phyloP scores from a whole-genome alignment of 2,797 vertebrate genomes.

The Pseudochirops cupreus region DNA sequence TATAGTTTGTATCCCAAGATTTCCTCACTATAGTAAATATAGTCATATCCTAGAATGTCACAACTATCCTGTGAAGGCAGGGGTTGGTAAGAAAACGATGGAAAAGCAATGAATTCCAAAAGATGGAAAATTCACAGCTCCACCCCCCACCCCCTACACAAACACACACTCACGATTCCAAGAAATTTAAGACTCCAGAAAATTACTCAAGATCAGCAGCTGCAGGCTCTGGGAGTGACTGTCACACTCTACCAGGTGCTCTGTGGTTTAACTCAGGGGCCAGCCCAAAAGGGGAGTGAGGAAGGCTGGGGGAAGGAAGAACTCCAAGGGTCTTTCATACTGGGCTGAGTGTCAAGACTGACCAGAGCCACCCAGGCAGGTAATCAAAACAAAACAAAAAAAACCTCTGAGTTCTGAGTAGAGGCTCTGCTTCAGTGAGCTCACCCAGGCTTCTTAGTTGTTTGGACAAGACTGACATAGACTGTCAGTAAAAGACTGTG shows the following conservation, averaged over 20 bases:
- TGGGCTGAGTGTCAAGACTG: background rate
- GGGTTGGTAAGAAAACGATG: constrained; percentile 34
- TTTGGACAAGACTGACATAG: background rate
- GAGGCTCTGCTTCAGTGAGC: background rate
- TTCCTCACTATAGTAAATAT: constrained; percentile 47
- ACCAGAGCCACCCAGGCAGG: constrained; percentile 42
- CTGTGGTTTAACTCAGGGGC: constrained; percentile 34
- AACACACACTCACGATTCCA: background rate
- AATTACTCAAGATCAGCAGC: background rate
- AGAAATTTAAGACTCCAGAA: background rate
- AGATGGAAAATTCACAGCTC: constrained; percentile 9
- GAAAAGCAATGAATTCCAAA: constrained; percentile 28
- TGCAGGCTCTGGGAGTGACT: background rate
- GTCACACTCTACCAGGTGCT: background rate
- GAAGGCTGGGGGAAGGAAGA: background rate
- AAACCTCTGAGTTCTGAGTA: background rate
- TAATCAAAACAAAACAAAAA: background rate
- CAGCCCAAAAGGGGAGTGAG: background rate
- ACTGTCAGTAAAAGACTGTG: background rate
- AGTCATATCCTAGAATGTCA: constrained; percentile 39
- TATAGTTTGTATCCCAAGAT: constrained; percentile 15
- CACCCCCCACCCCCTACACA: background rate
- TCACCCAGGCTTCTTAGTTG: background rate
- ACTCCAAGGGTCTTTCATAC: constrained; percentile 27
- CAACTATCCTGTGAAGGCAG: constrained; percentile 44